Evolutionary conservation across 2,797 vertebrate genomes (phyloP), one percentile per base, ranked within the genome.

Genomic region (Pteronotus mesoamericanus): DNA sequence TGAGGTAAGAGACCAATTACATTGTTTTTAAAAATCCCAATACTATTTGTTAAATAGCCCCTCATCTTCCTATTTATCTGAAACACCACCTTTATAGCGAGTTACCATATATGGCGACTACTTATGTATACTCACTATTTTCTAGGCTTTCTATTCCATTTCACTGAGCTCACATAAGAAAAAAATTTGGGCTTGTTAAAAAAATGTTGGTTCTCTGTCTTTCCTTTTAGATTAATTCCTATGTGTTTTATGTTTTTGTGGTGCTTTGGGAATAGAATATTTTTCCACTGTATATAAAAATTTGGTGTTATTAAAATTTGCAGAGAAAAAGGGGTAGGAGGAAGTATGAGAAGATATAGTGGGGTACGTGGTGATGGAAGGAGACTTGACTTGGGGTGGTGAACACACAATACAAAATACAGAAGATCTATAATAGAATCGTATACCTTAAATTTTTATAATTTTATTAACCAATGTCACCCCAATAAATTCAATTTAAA

Each of bases 171-270:
- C 14, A n/a, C 9, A 37, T 26, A 79, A 79, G 24, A 68, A 61
- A 88, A 88, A 78, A 61, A 22, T 37, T 59, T 71, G 71, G 7
- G 22, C 72, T 79, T 83, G 9, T 71, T 37, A 59, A 10, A 64
- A 44, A 51, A 46, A 53, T 11, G n/a, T 5, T 59, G 22, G 24
- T 83, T 26, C 29, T 85, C 59, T 79, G 22, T 82, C 48, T 92
- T 83, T 89, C 42, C 48, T 75, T 93, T 91, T 94, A 79, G n/a
- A 90, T 89, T 69, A 90, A 66, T 82, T 46, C 9, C 44, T 88
- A 9, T 77, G 12, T 57, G 80, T 53, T 92, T 89, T 42, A 32
- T 44, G 9, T 51, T 75, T 91, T 88, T 93, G 24, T 79, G 88
- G 18, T 91, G 8, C 26, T 85, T 89, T 93, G n/a, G 12, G 37